phyloP scores from a whole-genome alignment of 2,797 vertebrate species.

The Ctenochaetus hawaiiensis region DNA sequence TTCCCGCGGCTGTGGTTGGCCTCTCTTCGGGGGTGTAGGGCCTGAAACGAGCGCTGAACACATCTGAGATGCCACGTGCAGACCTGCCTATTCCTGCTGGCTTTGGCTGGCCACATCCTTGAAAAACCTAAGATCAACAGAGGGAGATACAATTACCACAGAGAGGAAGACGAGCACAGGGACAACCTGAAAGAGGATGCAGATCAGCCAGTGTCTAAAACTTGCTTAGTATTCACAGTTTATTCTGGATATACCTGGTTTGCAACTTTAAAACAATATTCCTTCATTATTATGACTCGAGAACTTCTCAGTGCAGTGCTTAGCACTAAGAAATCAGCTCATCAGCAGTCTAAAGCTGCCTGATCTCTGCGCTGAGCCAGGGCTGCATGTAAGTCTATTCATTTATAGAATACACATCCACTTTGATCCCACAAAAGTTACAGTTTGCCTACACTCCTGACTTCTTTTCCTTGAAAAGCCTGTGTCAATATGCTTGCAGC shows the following conservation, averaged over 20 bases:
- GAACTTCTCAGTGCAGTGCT: conserved; percentile 5
- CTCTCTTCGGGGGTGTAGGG: conserved; percentile 91
- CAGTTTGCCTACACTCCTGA: conserved; percentile 36
- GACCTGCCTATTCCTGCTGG: conserved; percentile 88
- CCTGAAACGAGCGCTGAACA: conserved; percentile 90
- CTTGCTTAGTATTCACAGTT: background rate
- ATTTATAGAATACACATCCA: conserved; percentile 30
- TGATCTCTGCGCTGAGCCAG: conserved; percentile 15
- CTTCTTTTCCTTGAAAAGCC: conserved; percentile 34
- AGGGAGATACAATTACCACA: conserved; percentile 22
- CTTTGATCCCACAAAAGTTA: conserved; percentile 36
- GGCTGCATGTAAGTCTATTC: conserved; percentile 9
- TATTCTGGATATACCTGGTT: conserved; percentile 11
- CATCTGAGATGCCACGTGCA: conserved; percentile 91
- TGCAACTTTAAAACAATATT: conserved; percentile 22
- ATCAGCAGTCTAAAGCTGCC: conserved; percentile 21
- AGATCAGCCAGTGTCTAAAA: background rate
- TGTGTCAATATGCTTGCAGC: conserved; percentile 53
- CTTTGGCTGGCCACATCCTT: conserved; percentile 96
- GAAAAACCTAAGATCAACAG: conserved; percentile 90
- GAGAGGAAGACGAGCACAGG: background rate
- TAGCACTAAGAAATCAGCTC: conserved; percentile 18
- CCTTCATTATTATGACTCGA: conserved; percentile 18
- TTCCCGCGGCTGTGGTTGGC: conserved; percentile 93
- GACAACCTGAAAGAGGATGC: conserved; percentile 11